Evolutionary conservation across 1,140 invertebrate genomes (phyloP), one percentile per base, ranked within the genome.

Genomic region (Calliphora vicina): DNA sequence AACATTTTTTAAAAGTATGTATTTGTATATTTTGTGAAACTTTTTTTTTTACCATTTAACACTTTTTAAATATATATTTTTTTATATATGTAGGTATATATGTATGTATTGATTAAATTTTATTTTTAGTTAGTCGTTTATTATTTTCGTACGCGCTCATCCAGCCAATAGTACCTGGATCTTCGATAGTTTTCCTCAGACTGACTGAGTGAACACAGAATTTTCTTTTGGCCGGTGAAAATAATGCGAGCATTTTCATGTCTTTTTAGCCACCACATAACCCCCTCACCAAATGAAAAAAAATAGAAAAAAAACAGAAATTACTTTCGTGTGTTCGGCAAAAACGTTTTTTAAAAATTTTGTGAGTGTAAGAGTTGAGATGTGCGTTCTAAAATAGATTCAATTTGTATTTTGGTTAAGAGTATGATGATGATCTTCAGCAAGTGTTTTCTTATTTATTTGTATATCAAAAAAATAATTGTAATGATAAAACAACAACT

Each of bases 151-250:
- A 72, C 86, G 85, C 86, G 83, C 87, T 86, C 88, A 86, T 89
- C 88, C 88, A 89, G 88, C 86, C 45, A 73, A 82, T 27, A 87
- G 87, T 86, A 87, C 88, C 88, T 89, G 88, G 88, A 90, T 88
- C 88, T 87, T 86, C 87, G 88, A 89, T 88, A 88, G 88, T 89
- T 90, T 85, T 86, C 84, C 88, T 90, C 88, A 89, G 87, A 90
- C 88, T 90, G 82, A 89, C 20, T 45, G 73, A 35, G 15, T 23
- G 9, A 23, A n/a, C 74, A 17, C 17, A 80, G 23, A 50, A 17
- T 76, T 80, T 80, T 35, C 35, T 35, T 35, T 45, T 25, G 45
- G 74, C 82, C 82, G 76, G 82, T 72, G 74, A 61, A 83, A 80
- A 76, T 12, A 78, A 43, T 26, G 74, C 74, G 74, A 78, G 74